phyloP scores from a whole-genome alignment of 2,888 invertebrate genomes.

The Noctuana brunneofusca region DNA sequence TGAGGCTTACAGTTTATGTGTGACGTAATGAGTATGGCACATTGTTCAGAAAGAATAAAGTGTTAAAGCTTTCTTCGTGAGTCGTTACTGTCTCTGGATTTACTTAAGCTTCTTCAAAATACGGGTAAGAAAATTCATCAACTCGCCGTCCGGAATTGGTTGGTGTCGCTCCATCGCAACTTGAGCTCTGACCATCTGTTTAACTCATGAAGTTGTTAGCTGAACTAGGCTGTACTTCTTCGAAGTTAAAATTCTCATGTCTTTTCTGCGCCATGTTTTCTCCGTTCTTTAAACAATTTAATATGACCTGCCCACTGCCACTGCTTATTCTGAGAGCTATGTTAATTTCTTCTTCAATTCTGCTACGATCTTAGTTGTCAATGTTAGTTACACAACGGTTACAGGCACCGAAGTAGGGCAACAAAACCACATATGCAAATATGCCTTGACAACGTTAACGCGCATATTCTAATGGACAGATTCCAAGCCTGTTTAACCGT shows the following conservation, averaged over 20 bases:
- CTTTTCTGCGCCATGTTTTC: too few species aligned
- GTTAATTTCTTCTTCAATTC: not conserved
- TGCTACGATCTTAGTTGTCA: not conserved
- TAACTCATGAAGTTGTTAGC: too few species aligned
- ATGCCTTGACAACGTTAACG: too few species aligned
- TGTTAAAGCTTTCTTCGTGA: too few species aligned
- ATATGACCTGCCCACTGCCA: too few species aligned
- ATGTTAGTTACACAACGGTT: not conserved
- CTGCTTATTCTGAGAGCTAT: too few species aligned
- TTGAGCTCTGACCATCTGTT: not conserved
- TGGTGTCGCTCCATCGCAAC: not conserved
- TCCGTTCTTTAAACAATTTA: too few species aligned
- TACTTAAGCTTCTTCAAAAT: not conserved
- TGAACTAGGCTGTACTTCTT: too few species aligned
- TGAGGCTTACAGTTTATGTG: not conserved
- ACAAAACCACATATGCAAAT: not conserved
- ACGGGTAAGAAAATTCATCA: not conserved
- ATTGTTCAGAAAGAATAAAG: not conserved
- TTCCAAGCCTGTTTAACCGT: too few species aligned
- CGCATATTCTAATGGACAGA: too few species aligned
- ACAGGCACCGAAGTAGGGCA: not conserved
- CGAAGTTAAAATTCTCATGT: too few species aligned
- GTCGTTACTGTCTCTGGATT: not conserved
- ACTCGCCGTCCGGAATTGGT: too few species aligned
- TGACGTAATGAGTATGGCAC: not conserved